phyloP scores from a whole-genome alignment of 2,797 vertebrate genomes.

The Propithecus deckenii region DNA sequence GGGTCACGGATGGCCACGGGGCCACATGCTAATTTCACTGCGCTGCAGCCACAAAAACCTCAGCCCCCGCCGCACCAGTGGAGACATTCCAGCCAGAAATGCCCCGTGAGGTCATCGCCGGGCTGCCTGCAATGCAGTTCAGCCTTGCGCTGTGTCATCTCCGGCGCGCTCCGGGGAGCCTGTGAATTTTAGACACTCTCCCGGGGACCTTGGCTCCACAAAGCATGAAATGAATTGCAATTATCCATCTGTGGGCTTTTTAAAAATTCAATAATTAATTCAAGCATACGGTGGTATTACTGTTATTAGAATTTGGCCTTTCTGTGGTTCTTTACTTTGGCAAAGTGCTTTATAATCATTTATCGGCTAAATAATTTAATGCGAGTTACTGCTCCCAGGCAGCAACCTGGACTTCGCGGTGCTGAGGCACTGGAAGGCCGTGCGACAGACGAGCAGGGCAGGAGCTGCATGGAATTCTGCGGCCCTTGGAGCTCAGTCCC shows the following conservation, averaged over 20 bases:
- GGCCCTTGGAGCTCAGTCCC: background rate
- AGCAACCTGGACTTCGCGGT: background rate
- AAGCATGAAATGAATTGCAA: slow-evolving; percentile 63
- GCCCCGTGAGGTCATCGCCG: background rate
- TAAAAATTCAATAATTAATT: slow-evolving; percentile 65
- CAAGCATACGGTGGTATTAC: background rate
- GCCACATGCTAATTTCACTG: background rate
- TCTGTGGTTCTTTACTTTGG: slow-evolving; percentile 50
- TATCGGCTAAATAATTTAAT: slow-evolving; percentile 68
- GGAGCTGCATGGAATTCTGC: accelerated
- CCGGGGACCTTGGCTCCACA: slow-evolving; percentile 59
- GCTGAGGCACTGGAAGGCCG: background rate
- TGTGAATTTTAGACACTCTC: slow-evolving; percentile 51
- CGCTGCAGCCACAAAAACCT: background rate
- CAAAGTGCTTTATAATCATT: slow-evolving; percentile 56
- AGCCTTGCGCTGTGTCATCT: background rate
- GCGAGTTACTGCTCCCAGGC: background rate
- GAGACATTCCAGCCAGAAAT: background rate
- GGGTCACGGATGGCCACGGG: background rate
- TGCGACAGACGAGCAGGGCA: accelerated
- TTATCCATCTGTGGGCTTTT: slow-evolving; percentile 50
- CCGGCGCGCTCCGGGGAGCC: slow-evolving; percentile 42
- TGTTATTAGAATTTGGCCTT: slow-evolving; percentile 3
- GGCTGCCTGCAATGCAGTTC: background rate
- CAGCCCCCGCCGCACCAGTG: slow-evolving; percentile 24